Percentiles rank a stretch among this genome's conserved stretches.
Conservation (phyloP, 2,113 vertebrate genomes). For the Crotophaga sulcirostris region DNA sequence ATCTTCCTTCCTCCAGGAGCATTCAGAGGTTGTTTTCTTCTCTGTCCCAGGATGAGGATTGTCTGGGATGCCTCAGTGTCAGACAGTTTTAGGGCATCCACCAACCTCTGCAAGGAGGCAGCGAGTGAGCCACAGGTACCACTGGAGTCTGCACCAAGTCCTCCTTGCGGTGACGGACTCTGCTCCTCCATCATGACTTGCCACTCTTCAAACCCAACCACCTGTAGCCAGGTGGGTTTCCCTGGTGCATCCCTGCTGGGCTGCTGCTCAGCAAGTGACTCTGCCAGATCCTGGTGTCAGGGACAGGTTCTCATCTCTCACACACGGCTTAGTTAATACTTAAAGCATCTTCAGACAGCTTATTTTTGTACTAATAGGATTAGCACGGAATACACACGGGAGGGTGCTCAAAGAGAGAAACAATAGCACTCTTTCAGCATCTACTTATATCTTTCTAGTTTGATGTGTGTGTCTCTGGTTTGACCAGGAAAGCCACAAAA, state of each 20-base stretch:
- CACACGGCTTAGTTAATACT: not conserved
- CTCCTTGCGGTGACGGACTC: not conserved
- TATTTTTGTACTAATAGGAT: not conserved
- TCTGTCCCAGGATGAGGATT: not conserved
- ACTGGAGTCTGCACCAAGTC: not conserved
- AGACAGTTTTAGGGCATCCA: not conserved
- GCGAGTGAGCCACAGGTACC: not conserved
- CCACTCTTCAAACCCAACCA: not conserved
- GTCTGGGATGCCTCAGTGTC: fast-evolving
- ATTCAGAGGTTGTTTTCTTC: not conserved
- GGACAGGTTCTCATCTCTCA: not conserved
- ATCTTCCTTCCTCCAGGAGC: not conserved
- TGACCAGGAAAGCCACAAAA: not conserved
- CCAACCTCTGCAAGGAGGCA: not conserved
- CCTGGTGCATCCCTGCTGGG: not conserved
- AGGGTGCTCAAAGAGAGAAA: not conserved
- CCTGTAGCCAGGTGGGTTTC: not conserved
- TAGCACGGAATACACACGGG: not conserved
- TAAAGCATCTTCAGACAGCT: not conserved
- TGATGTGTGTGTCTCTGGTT: not conserved
- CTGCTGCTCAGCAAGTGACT: not conserved
- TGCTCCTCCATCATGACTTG: not conserved
- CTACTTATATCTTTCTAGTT: not conserved
- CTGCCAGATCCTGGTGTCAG: not conserved
- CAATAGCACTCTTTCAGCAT: not conserved